Conservation (phyloP, 2,797 vertebrate species). For the Xiphophorus birchmanni region DNA sequence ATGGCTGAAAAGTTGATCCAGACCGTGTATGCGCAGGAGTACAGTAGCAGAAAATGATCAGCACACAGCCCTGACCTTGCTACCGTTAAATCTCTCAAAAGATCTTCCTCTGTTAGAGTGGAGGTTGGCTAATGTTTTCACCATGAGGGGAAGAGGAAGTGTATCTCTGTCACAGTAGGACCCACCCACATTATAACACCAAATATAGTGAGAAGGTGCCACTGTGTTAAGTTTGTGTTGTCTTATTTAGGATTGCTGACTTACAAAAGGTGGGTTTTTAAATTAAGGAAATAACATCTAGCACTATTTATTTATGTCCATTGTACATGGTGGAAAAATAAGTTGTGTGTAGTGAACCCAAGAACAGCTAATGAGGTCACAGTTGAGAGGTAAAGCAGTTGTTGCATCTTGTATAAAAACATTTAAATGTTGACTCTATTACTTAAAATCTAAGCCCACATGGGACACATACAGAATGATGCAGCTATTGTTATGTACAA, state of each 20-base stretch:
- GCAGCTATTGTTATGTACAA: too few species aligned
- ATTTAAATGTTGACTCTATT: neutral
- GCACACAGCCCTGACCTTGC: constrained; percentile 34
- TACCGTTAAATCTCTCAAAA: constrained; percentile 49
- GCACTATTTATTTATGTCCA: neutral
- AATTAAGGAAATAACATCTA: neutral
- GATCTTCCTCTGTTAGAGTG: constrained; percentile 65
- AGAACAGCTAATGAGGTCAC: constrained; percentile 12
- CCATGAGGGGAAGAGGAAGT: constrained; percentile 80
- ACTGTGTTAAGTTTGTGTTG: constrained; percentile 5
- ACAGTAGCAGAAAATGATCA: constrained; percentile 28
- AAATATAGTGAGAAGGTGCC: constrained; percentile 44
- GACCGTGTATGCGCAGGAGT: constrained; percentile 18
- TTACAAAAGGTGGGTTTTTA: neutral
- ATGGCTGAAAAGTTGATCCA: constrained; percentile 26
- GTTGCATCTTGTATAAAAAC: neutral
- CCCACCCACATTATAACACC: constrained; percentile 70
- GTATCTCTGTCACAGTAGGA: constrained; percentile 65
- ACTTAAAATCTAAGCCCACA: neutral
- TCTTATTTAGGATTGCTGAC: neutral
- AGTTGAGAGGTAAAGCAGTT: neutral
- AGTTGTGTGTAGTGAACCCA: neutral
- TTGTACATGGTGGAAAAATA: neutral
- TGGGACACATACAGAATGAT: neutral
- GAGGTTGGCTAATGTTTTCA: constrained; percentile 77